These are phyloP conservation scores for Pseudococcus viburni DNA, from an alignment of 2,888 invertebrate species.

Conservation along the genomic window DNA sequence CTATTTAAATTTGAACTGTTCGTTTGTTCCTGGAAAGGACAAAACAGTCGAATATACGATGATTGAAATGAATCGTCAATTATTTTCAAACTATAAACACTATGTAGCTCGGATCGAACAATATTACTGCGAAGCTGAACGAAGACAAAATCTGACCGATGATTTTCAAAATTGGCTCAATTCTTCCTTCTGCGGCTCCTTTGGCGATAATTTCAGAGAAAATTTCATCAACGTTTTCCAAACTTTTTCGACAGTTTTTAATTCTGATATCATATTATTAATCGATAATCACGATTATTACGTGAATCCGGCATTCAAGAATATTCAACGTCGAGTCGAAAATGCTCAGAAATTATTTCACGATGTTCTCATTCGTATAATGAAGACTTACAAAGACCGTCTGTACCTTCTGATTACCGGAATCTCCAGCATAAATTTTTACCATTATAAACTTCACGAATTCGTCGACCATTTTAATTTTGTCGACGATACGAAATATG, in stretches of 20 bases:
- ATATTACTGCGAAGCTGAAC: background rate
- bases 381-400: background rate
- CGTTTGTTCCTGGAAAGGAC: background rate
- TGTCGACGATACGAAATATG: background rate
- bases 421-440: background rate
- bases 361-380: background rate
- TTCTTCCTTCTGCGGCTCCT: background rate
- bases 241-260: background rate
- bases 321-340: background rate
- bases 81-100: background rate
- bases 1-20: background rate
- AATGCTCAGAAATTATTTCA: background rate
- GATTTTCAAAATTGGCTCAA: background rate
- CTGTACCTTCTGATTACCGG: background rate
- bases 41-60: background rate
- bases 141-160: background rate
- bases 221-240: background rate
- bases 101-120: background rate
- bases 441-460: background rate
- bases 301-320: constrained; percentile 14
- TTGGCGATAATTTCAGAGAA: background rate
- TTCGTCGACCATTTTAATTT: constrained; percentile 1
- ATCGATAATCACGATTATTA: constrained; percentile 5
- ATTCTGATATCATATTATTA: background rate
- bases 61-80: background rate